A percentile compares a stretch with the other conserved stretches of the same genome.
phyloP scores from a whole-genome alignment of 1,140 invertebrate species.

The Drosophila pallidifrons region DNA sequence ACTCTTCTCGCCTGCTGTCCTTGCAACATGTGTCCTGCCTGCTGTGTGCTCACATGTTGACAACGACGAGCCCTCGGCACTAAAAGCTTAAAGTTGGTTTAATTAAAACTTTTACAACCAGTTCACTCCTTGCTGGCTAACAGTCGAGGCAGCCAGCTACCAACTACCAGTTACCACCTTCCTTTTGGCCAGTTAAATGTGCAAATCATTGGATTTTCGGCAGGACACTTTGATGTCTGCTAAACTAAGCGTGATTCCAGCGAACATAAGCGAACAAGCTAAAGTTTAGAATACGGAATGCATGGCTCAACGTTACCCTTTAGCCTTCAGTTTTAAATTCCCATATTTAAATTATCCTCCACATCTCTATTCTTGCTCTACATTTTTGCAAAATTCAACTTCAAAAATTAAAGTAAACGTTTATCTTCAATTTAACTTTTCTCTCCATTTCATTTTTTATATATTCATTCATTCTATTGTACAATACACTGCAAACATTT shows the following conservation, averaged over 20 bases:
- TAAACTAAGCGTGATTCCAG: constrained; percentile 2
- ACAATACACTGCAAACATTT: no score
- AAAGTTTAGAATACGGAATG: neutral
- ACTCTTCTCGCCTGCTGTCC: neutral
- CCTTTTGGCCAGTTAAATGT: constrained; percentile 22
- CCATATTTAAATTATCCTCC: no score
- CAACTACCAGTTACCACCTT: neutral
- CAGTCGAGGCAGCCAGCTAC: neutral
- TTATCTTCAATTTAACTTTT: no score
- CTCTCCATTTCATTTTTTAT: no score
- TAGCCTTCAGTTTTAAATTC: neutral
- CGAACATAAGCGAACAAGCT: neutral
- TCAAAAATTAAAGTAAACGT: no score
- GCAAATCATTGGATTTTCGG: constrained; percentile 25
- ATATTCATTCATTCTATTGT: no score
- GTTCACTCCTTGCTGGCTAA: constrained; percentile 6
- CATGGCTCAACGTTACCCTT: neutral
- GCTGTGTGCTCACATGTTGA: constrained; percentile 49
- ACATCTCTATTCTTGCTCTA: no score
- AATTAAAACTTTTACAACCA: constrained; percentile 65
- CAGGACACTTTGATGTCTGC: constrained; percentile 23
- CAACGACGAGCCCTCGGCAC: constrained; percentile 54
- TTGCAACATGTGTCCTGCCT: constrained; percentile 35
- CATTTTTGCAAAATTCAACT: no score
- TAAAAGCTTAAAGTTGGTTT: constrained; percentile 79